phyloP scores from a whole-genome alignment of 2,888 invertebrate species.

The Limnephilus marmoratus region DNA sequence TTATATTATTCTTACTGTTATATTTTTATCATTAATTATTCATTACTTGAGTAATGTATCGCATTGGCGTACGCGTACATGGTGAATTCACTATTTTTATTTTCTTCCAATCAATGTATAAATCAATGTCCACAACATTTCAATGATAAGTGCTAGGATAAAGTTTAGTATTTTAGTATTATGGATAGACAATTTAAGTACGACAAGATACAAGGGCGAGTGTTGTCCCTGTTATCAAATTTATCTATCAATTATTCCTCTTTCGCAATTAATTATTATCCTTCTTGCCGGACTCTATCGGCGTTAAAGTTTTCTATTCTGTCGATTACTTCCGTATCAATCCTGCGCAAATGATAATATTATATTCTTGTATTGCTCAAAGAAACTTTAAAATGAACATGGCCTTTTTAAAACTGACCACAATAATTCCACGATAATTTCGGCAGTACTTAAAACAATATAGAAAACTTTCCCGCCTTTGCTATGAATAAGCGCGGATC shows the following conservation, averaged over 20 bases:
- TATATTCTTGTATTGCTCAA: neutral
- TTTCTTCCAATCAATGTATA: conserved; percentile 51
- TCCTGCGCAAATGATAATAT: neutral
- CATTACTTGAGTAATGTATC: neutral
- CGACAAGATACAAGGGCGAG: conserved; percentile 11
- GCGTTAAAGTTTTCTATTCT: neutral
- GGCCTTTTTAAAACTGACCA: neutral
- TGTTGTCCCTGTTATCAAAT: conserved; percentile 26
- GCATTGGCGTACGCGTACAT: neutral
- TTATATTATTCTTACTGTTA: neutral
- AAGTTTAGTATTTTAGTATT: conserved; percentile 63
- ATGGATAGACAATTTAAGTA: conserved; percentile 57
- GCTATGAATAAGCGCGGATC: conserved; percentile 7
- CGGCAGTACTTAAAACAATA: conserved; percentile 14
- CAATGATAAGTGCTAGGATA: conserved; percentile 54
- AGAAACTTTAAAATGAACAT: neutral
- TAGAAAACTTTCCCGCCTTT: neutral
- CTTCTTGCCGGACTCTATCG: neutral
- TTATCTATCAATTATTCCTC: neutral
- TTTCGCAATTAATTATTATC: neutral
- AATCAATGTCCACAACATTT: conserved; percentile 45
- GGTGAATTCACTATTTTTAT: conserved; percentile 19
- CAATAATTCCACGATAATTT: neutral
- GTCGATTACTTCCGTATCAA: neutral
- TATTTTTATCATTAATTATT: neutral